Percentiles rank a stretch among this genome's conserved stretches.
These are phyloP conservation scores for Cyprinus carpio DNA, from an alignment of 2,113 vertebrate genomes.

Conservation along the genomic window DNA sequence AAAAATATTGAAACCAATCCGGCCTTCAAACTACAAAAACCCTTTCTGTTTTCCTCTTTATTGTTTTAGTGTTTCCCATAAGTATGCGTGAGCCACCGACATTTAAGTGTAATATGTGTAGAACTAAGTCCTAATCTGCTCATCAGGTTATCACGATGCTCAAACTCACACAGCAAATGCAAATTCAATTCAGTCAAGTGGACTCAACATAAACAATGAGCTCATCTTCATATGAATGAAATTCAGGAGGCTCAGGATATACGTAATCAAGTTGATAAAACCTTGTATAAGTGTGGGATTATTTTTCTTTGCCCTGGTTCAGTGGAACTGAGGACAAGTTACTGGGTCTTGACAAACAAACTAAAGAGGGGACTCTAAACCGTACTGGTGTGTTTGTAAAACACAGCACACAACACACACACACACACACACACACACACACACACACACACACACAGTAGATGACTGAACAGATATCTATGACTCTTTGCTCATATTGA, in stretches of 20 bases:
- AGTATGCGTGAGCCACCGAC: background rate
- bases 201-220: too few relatives aligned
- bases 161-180: background rate
- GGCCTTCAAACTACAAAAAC: background rate
- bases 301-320: conserved; percentile 1
- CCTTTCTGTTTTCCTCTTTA: too few relatives aligned
- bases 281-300: background rate
- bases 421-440: too few relatives aligned
- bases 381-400: conserved; percentile 26
- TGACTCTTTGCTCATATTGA: conserved; percentile 16
- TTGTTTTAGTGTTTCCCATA: background rate
- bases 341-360: conserved; percentile 9
- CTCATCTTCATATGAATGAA: conserved; percentile 10
- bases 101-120: background rate
- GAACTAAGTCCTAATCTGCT: background rate
- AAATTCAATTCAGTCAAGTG: background rate
- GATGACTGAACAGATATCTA: conserved; percentile 23
- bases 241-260: conserved; percentile 3
- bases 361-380: conserved; percentile 6
- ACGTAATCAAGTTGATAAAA: background rate
- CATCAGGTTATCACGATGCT: background rate
- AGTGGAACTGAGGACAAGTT: background rate
- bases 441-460: background rate
- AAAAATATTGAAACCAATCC: background rate
- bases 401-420: background rate